Percentiles rank a stretch among this genome's conserved stretches.
Evolutionary conservation across 2,797 vertebrate genomes (phyloP).

Genomic region (Syndactyla subalaris): DNA sequence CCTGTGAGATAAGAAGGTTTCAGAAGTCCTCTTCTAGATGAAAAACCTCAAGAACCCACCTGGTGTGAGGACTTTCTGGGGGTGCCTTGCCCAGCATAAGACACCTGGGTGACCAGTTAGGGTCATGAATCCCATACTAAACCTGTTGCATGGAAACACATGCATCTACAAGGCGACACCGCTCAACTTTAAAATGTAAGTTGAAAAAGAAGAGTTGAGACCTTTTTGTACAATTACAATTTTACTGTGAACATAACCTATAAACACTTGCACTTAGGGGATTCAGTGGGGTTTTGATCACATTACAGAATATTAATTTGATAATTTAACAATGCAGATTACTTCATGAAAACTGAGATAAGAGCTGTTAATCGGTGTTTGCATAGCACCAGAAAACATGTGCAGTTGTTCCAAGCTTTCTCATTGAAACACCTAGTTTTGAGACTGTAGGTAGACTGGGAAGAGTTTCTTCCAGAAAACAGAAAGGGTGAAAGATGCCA

Average conservation of each 20-base stretch:
- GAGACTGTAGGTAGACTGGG: neutral
- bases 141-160: neutral
- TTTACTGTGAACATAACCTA: neutral
- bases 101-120: neutral
- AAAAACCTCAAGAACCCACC: neutral
- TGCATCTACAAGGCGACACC: neutral
- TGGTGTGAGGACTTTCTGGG: neutral
- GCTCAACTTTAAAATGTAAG: neutral
- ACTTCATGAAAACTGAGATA: neutral
- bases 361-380: neutral
- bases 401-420: neutral
- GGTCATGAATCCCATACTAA: neutral
- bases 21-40: neutral
- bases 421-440: neutral
- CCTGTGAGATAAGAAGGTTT: neutral
- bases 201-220: neutral
- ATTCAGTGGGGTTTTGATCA: neutral
- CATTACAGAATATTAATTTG: neutral
- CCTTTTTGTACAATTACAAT: neutral
- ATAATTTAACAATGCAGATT: neutral
- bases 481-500: neutral
- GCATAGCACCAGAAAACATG: neutral
- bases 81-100: accelerated
- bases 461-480: neutral
- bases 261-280: neutral